Evolutionary conservation across 2,888 invertebrate species (phyloP).

Genomic region (Erebia epiphron): DNA sequence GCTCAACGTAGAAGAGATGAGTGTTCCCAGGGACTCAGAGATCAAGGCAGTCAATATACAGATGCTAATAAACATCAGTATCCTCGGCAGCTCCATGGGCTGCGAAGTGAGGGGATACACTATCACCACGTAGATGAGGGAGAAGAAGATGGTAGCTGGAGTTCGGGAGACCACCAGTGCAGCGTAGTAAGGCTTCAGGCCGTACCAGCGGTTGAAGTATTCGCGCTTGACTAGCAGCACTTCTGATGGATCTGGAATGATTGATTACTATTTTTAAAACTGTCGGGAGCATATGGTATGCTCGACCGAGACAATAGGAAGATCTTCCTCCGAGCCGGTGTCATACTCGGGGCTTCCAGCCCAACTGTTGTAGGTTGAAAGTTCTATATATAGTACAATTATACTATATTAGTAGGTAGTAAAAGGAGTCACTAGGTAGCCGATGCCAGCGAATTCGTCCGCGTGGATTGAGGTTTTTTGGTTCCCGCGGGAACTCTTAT

Average conservation of each 20-base stretch:
- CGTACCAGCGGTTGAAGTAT: conserved; percentile 94
- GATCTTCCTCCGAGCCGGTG: no score
- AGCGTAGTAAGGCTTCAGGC: conserved; percentile 89
- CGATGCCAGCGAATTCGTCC: no score
- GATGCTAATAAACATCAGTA: conserved; percentile 86
- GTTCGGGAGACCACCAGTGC: conserved; percentile 88
- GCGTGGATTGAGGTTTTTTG: no score
- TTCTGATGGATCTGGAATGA: conserved; percentile 88
- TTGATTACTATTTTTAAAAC: background rate
- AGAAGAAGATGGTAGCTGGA: conserved; percentile 87
- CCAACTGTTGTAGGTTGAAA: no score
- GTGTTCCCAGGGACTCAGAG: conserved; percentile 90
- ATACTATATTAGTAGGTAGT: no score
- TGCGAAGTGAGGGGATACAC: conserved; percentile 90
- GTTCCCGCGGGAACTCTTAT: no score
- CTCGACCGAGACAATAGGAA: no score
- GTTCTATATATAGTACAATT: no score
- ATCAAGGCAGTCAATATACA: conserved; percentile 88
- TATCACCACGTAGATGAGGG: conserved; percentile 86
- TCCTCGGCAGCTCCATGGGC: conserved; percentile 87
- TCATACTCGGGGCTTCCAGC: no score
- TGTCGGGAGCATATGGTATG: no score
- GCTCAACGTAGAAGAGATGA: conserved; percentile 88
- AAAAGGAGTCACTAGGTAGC: no score
- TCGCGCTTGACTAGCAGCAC: conserved; percentile 90